Conservation (phyloP, 2,113 vertebrate species). For the Neotragus pygmaeus region DNA sequence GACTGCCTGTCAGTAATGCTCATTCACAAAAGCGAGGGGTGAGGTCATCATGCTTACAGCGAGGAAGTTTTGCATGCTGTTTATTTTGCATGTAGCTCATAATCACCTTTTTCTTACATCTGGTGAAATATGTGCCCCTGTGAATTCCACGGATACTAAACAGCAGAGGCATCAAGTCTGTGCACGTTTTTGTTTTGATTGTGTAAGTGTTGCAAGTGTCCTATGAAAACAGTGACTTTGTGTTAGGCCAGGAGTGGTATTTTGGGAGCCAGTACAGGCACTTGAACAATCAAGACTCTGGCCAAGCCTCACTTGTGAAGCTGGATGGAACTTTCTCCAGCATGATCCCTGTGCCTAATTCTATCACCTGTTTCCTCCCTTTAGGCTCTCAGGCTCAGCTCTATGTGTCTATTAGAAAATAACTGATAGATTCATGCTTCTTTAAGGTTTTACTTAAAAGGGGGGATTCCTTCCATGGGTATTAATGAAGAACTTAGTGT, state of each 20-base stretch:
- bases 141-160: neutral
- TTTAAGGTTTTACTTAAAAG: constrained; percentile 44
- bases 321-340: neutral
- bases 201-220: neutral
- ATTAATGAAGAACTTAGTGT: constrained; percentile 39
- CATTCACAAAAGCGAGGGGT: neutral
- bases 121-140: neutral
- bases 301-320: neutral
- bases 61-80: neutral
- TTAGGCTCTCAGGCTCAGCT: neutral
- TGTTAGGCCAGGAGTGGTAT: neutral
- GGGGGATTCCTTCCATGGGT: neutral
- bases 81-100: neutral
- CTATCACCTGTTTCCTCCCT: neutral
- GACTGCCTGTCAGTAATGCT: neutral
- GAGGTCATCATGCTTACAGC: neutral
- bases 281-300: neutral
- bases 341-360: neutral
- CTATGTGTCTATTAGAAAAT: neutral
- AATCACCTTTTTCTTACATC: neutral
- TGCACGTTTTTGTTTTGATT: neutral
- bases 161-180: neutral
- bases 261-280: neutral
- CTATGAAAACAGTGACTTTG: neutral
- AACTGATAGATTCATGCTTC: constrained; percentile 28